Evolutionary conservation across 2,113 vertebrate species (phyloP), one percentile per base, ranked within the genome.

Genomic region (Chloroceryle aenea): DNA sequence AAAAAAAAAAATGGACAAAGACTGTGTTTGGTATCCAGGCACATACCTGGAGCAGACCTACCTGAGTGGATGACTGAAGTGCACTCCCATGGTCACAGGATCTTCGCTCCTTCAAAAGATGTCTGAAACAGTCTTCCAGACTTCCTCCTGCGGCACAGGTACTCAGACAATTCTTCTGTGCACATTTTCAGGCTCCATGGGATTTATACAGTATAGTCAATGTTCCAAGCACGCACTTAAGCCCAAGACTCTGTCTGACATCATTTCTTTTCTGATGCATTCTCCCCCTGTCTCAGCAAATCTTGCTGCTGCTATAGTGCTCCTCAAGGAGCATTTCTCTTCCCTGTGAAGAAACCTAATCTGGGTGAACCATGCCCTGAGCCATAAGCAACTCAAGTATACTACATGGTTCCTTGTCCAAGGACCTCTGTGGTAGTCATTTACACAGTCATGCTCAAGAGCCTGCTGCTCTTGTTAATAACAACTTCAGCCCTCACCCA

Each of bases 321-420:
- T 78, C 48, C 38, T 78, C n/a, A 47, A 36, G n/a, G n/a, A 42
- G 19, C 43, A 42, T 42, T 69, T 71, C 63, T 66, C 12, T 27
- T 58, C 30, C 68, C 18, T 10, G 6, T 25, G 32, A 85, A 55
- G 62, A 42, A 76, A 68, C 25, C 25, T 6, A 45, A 3, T n/a
- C 12, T 32, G 29, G 29, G 36, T 1, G 1, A 79, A 22, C n/a
- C 48, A 45, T 3, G 0, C 32, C 30, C 12, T 0, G 0, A 45
- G 59, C 45, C 30, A 15, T n/a, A 43, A 0, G 1, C 20, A 82
- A 20, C 53, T 36, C 26, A 42, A n/a, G 38, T 4, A 6, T 26
- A 13, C 27, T 45, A 69, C 2, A 0, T 5, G 6, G 25, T 27
- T 30, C 27, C n/a, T 29, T 12, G n/a, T 17, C n/a, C 48, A 29